Percentiles rank a stretch among this genome's conserved stretches.
These are phyloP conservation scores for Lateolabrax maculatus DNA, from an alignment of 2,797 vertebrate genomes.

Conservation along the genomic window DNA sequence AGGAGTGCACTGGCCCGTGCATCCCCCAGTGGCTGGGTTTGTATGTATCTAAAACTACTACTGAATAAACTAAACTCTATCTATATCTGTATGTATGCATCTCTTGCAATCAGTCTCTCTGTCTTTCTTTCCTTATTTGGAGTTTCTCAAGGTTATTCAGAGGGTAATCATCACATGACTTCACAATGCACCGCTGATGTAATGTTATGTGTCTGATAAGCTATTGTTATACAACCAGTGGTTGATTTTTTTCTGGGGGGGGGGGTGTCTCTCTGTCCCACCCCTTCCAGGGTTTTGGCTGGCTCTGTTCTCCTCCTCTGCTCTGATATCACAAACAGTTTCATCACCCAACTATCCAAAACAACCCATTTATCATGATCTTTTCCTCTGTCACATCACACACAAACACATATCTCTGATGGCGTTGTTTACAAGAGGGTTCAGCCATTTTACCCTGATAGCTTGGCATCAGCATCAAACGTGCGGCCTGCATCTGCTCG, in stretches of 20 bases:
- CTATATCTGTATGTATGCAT: neutral
- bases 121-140: slow-evolving; percentile 16
- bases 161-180: slow-evolving; percentile 53
- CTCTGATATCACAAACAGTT: neutral
- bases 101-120: neutral
- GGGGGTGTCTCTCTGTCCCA: neutral
- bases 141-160: slow-evolving; percentile 40
- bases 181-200: slow-evolving; percentile 49
- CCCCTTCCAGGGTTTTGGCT: neutral
- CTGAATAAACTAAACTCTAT: neutral
- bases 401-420: slow-evolving; percentile 2
- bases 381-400: neutral
- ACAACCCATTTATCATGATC: slow-evolving; percentile 31
- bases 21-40: no score
- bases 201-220: slow-evolving; percentile 38
- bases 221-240: slow-evolving; percentile 14
- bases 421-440: slow-evolving; percentile 39
- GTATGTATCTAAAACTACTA: neutral
- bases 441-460: slow-evolving; percentile 31
- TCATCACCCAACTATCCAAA: slow-evolving; percentile 47
- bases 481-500: slow-evolving; percentile 52
- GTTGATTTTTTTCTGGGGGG: neutral
- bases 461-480: slow-evolving; percentile 50
- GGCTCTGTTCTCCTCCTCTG: slow-evolving; percentile 1
- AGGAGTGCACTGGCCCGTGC: no score